A percentile compares a stretch with the other conserved stretches of the same genome.
Evolutionary conservation across 2,797 vertebrate genomes (phyloP).

Genomic region (Amblyraja radiata): DNA sequence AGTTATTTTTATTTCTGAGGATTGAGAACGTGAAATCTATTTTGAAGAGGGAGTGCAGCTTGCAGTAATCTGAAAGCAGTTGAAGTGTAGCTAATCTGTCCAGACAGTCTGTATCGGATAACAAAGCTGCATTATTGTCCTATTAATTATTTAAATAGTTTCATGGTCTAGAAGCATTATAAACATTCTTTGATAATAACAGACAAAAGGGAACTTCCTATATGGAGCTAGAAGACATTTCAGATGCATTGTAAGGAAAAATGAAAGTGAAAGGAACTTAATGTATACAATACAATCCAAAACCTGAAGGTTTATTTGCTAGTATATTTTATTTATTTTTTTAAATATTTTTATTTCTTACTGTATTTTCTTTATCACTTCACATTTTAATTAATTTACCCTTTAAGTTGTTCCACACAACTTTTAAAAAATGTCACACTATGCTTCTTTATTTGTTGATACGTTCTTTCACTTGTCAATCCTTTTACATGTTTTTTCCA

Average conservation of each 20-base stretch:
- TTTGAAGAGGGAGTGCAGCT: conserved; percentile 26
- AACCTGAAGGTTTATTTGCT: background rate
- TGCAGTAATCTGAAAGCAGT: conserved; percentile 33
- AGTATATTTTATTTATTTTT: background rate
- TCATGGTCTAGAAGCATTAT: conserved; percentile 37
- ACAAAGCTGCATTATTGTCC: conserved; percentile 38
- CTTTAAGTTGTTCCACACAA: background rate
- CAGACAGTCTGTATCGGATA: conserved; percentile 37
- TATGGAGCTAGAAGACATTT: background rate
- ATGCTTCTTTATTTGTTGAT: background rate
- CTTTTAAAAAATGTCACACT: background rate
- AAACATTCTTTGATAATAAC: conserved; percentile 36
- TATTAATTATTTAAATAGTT: conserved; percentile 38
- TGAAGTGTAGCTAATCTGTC: conserved; percentile 36
- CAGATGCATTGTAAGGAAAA: background rate
- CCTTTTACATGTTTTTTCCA: background rate
- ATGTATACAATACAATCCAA: background rate
- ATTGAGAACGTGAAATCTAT: background rate
- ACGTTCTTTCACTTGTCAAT: background rate
- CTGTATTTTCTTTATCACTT: background rate
- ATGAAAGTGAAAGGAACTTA: conserved; percentile 31
- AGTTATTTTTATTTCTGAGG: background rate
- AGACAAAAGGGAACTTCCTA: conserved; percentile 33
- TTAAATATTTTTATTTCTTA: background rate
- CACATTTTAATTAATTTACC: background rate